phyloP scores from a whole-genome alignment of 2,888 invertebrate genomes.

The Xylota segnis region DNA sequence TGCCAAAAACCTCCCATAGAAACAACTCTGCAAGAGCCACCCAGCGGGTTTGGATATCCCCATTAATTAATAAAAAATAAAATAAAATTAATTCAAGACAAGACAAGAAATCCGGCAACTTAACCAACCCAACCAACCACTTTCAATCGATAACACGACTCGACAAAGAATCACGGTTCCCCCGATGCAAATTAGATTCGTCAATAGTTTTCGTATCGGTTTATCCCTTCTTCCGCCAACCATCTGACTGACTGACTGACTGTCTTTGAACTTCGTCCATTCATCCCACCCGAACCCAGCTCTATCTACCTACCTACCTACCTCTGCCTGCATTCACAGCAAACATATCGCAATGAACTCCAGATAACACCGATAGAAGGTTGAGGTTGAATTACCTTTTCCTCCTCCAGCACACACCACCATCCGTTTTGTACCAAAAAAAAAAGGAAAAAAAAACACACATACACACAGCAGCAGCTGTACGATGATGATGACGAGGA shows the following conservation, averaged over 20 bases:
- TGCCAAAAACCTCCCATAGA: not conserved
- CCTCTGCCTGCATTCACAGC: not conserved
- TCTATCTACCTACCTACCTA: constrained; percentile 10
- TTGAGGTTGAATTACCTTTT: constrained; percentile 73
- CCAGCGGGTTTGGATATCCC: constrained; percentile 24
- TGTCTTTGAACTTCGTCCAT: constrained; percentile 27
- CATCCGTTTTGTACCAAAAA: constrained; percentile 35
- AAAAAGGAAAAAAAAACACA: constrained; percentile 37
- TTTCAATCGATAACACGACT: constrained; percentile 39
- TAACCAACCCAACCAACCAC: constrained; percentile 25
- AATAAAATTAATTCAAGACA: constrained; percentile 49
- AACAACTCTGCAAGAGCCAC: constrained; percentile 2
- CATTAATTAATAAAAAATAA: constrained; percentile 52
- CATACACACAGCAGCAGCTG: constrained; percentile 36
- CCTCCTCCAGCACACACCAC: constrained; percentile 14
- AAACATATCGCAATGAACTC: constrained; percentile 58
- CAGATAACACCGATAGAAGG: constrained; percentile 64
- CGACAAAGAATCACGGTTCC: not conserved
- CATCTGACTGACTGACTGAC: not conserved
- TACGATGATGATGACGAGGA: constrained; percentile 23
- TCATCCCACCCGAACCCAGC: not conserved
- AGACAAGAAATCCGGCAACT: constrained; percentile 35
- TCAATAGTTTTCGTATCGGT: constrained; percentile 2
- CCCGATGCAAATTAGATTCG: constrained; percentile 40
- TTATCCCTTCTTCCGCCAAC: not conserved